A percentile compares a stretch with the other conserved stretches of the same genome.
These are phyloP conservation scores for Plusia festucae DNA, from an alignment of 2,888 invertebrate species.

Conservation along the genomic window DNA sequence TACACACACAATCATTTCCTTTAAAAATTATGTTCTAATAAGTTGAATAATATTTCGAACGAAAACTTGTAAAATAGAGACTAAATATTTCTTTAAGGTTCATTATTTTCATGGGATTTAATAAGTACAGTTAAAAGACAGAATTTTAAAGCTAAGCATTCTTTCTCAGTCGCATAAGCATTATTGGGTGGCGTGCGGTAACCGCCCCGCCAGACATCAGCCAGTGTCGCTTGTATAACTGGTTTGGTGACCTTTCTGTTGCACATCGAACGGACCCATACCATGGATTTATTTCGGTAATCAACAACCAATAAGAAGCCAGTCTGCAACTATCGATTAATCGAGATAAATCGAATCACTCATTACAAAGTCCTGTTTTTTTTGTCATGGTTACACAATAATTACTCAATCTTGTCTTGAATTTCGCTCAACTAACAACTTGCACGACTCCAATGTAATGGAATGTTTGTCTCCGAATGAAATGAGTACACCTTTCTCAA, in stretches of 20 bases:
- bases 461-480: conserved; percentile 11
- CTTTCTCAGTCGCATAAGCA: conserved; percentile 39
- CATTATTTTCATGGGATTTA: neutral
- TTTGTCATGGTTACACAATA: neutral
- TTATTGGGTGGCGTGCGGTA: conserved; percentile 57
- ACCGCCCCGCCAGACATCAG: conserved; percentile 55
- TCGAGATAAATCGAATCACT: conserved; percentile 14
- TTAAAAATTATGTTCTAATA: neutral
- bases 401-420: conserved; percentile 14
- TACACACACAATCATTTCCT: conserved; percentile 13
- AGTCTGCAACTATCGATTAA: conserved; percentile 24
- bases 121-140: conserved; percentile 1
- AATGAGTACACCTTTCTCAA: conserved; percentile 20
- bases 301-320: conserved; percentile 47
- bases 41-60: neutral
- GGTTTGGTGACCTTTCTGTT: conserved; percentile 85
- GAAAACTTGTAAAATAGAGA: neutral
- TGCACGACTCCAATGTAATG: conserved; percentile 5
- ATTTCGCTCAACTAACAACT: conserved; percentile 14
- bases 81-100: neutral
- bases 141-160: conserved; percentile 17
- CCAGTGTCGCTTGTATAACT: conserved; percentile 79
- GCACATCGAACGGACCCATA: conserved; percentile 70
- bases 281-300: conserved; percentile 65
- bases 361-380: conserved; percentile 5